phyloP scores from a whole-genome alignment of 2,797 vertebrate species.

The Pangasius larnaudii region DNA sequence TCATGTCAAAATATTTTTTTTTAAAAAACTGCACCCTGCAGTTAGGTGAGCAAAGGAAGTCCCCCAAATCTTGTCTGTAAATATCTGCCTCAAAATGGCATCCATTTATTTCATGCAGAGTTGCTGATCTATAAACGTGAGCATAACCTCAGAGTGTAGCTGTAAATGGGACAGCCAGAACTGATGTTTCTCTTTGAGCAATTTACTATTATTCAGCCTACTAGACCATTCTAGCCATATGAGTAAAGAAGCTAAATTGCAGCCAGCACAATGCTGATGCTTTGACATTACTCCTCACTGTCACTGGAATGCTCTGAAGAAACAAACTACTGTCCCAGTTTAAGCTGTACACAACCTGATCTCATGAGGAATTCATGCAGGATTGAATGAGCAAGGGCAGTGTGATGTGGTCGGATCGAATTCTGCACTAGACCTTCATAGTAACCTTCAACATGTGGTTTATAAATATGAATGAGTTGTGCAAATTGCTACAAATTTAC shows the following conservation, averaged over 20 bases:
- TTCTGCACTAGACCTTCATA: background rate
- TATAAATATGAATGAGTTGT: constrained; percentile 1
- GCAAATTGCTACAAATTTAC: background rate
- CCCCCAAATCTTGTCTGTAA: background rate
- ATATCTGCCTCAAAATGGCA: background rate
- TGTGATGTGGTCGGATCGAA: background rate
- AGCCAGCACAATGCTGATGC: background rate
- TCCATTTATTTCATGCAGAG: background rate
- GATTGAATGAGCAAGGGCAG: background rate
- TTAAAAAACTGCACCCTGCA: background rate
- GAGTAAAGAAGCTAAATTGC: background rate
- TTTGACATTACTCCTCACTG: background rate
- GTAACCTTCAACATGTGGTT: background rate
- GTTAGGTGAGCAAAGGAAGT: background rate
- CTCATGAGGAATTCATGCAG: background rate
- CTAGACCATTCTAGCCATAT: background rate
- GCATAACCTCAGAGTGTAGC: background rate
- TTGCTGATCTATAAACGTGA: background rate
- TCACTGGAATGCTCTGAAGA: background rate
- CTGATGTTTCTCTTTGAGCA: background rate
- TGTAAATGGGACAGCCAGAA: background rate
- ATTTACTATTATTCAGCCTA: background rate
- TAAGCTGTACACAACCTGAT: background rate
- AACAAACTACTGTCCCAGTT: background rate
- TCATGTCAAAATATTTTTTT: background rate